Evolutionary conservation across 1,140 invertebrate genomes (phyloP).

Genomic region (Drosophila yakuba): DNA sequence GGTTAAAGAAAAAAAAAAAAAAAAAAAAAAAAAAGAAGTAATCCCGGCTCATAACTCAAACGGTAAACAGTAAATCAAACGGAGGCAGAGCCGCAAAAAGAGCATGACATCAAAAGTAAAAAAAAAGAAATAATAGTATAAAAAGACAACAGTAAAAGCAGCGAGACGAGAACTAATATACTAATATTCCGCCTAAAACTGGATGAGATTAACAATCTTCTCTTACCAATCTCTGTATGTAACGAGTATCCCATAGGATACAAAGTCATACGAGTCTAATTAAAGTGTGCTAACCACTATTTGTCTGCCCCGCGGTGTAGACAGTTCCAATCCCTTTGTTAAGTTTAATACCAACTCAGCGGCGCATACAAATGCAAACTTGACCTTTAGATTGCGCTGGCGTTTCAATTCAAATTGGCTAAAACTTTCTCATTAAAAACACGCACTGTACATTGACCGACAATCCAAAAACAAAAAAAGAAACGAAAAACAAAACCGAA

Average conservation of each 20-base stretch:
- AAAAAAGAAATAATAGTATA: constrained; percentile 2
- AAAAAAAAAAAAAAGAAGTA: neutral
- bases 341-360: neutral
- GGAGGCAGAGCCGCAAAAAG: constrained; percentile 30
- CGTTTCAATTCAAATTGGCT: constrained; percentile 48
- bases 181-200: neutral
- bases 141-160: neutral
- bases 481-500: neutral
- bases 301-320: neutral
- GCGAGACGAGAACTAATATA: neutral
- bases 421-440: constrained; percentile 72
- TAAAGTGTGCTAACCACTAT: neutral
- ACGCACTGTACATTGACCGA: constrained; percentile 16
- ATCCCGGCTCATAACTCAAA: constrained; percentile 55
- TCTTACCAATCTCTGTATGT: neutral
- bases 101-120: neutral
- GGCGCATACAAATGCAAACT: constrained; percentile 71
- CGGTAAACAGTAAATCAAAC: constrained; percentile 67
- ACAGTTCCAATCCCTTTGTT: constrained; percentile 5
- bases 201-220: neutral
- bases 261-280: neutral
- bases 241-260: neutral
- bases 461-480: neutral
- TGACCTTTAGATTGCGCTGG: constrained; percentile 63
- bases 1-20: neutral